Evolutionary conservation across 2,888 invertebrate genomes (phyloP).

Genomic region (Suillia variegata): DNA sequence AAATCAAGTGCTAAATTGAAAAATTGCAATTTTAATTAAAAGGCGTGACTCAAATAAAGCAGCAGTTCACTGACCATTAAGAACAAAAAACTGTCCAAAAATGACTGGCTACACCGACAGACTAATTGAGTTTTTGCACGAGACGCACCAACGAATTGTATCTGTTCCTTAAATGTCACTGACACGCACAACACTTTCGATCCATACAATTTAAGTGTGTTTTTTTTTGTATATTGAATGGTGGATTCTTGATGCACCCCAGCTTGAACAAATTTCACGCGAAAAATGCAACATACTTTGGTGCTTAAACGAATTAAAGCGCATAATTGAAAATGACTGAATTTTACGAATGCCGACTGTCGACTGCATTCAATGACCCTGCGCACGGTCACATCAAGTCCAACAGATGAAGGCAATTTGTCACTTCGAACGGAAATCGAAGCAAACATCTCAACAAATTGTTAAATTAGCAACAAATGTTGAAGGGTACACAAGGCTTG

Average conservation of each 20-base stretch:
- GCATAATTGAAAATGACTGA: slow-evolving; percentile 25
- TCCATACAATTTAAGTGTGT: too few relatives aligned
- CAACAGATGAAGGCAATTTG: slow-evolving; percentile 48
- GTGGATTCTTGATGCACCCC: too few relatives aligned
- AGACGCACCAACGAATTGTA: slow-evolving; percentile 6
- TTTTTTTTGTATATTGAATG: too few relatives aligned
- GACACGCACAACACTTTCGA: too few relatives aligned
- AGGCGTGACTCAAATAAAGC: slow-evolving; percentile 40
- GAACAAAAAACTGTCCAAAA: too few relatives aligned
- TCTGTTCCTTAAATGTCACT: slow-evolving; percentile 16
- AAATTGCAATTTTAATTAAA: slow-evolving; percentile 13
- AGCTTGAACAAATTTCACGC: neutral
- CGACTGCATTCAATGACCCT: slow-evolving; percentile 41
- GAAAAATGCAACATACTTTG: slow-evolving; percentile 33
- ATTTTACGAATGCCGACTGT: slow-evolving; percentile 15
- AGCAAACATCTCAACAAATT: slow-evolving; percentile 7
- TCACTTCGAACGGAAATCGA: slow-evolving; percentile 19
- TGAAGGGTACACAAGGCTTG: neutral
- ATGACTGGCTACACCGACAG: too few relatives aligned
- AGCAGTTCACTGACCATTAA: too few relatives aligned
- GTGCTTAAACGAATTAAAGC: slow-evolving; percentile 11
- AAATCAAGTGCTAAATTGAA: too few relatives aligned
- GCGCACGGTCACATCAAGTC: too few relatives aligned
- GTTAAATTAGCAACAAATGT: slow-evolving; percentile 15
- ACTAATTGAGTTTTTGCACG: slow-evolving; percentile 39